Evolutionary conservation across 2,888 invertebrate genomes (phyloP).

Genomic region (Dendrolimus houi): DNA sequence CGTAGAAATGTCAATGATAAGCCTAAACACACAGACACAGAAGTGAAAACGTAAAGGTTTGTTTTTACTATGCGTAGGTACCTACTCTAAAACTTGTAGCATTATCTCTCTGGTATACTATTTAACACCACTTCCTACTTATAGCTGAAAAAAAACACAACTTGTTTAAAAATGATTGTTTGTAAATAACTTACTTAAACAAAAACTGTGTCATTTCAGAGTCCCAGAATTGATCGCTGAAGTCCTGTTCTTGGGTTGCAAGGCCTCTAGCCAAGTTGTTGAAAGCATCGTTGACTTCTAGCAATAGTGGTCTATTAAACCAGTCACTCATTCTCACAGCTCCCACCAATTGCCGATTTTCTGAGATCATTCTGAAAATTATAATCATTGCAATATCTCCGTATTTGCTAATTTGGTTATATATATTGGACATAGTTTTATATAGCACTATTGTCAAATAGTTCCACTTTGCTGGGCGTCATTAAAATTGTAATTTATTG

Average conservation of each 20-base stretch:
- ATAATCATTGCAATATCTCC: neutral
- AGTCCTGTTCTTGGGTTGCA: constrained; percentile 84
- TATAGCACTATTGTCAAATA: no score
- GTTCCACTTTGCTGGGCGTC: no score
- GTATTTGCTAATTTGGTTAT: no score
- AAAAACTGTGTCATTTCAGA: constrained; percentile 78
- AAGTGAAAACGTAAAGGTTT: no score
- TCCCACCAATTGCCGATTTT: constrained; percentile 69
- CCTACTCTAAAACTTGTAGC: no score
- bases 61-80: no score
- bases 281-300: constrained; percentile 80
- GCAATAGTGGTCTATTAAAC: constrained; percentile 80
- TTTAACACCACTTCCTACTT: no score
- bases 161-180: neutral
- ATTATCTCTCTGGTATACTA: no score
- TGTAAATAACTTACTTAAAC: constrained; percentile 44
- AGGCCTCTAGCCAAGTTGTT: constrained; percentile 86
- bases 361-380: constrained; percentile 72
- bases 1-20: no score
- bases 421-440: no score
- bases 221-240: constrained; percentile 86
- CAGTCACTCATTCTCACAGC: constrained; percentile 82
- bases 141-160: neutral
- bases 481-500: no score
- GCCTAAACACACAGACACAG: no score